Conservation (phyloP, 2,888 invertebrate species). For the Chalcis sispes region DNA sequence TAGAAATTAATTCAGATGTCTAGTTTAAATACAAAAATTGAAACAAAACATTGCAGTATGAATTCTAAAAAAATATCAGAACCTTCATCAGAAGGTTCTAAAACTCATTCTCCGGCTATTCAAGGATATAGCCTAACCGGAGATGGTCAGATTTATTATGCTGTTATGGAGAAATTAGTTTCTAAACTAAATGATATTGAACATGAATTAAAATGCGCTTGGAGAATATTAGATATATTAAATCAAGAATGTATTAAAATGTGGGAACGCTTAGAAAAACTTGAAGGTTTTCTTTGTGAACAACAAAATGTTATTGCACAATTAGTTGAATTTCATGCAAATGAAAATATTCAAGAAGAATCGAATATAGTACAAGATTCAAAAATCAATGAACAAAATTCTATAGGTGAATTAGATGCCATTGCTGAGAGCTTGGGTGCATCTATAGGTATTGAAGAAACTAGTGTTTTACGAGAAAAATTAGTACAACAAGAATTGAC, state of each 20-base stretch:
- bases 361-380: slow-evolving; percentile 66
- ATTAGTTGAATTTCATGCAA: slow-evolving; percentile 87
- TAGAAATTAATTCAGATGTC: slow-evolving; percentile 27
- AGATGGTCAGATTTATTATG: slow-evolving; percentile 54
- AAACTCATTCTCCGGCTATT: slow-evolving; percentile 66
- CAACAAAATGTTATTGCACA: slow-evolving; percentile 94
- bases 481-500: slow-evolving; percentile 71
- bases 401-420: slow-evolving; percentile 71
- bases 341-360: slow-evolving; percentile 77
- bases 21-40: slow-evolving; percentile 21
- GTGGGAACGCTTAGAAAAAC: slow-evolving; percentile 93
- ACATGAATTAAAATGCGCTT: slow-evolving; percentile 93
- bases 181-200: slow-evolving; percentile 89
- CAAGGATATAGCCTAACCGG: slow-evolving; percentile 57
- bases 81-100: slow-evolving; percentile 63
- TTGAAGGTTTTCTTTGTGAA: slow-evolving; percentile 90
- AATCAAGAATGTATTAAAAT: slow-evolving; percentile 95
- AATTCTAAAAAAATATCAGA: slow-evolving; percentile 69
- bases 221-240: slow-evolving; percentile 92
- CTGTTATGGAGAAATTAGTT: slow-evolving; percentile 90
- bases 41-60: slow-evolving; percentile 60
- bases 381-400: slow-evolving; percentile 65
- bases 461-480: slow-evolving; percentile 70
- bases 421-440: slow-evolving; percentile 72
- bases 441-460: slow-evolving; percentile 71